phyloP scores from a whole-genome alignment of 2,888 invertebrate species.

The Acleris literana region DNA sequence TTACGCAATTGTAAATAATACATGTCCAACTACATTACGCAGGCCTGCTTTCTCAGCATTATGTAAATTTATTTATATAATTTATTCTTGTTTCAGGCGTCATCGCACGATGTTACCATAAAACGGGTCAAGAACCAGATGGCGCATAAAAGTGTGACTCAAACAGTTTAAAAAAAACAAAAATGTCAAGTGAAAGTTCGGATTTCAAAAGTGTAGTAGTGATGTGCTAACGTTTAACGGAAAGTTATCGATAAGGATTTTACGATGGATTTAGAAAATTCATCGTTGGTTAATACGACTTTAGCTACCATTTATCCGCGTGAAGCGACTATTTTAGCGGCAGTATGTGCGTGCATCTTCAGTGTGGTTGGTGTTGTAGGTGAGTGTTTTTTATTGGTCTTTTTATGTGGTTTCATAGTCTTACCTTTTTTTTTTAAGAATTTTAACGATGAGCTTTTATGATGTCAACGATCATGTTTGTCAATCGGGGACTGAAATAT shows the following conservation, averaged over 20 bases:
- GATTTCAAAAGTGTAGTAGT: slow-evolving; percentile 48
- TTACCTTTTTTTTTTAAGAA: background rate
- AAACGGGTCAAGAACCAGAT: slow-evolving; percentile 38
- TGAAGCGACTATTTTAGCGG: slow-evolving; percentile 90
- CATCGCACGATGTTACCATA: slow-evolving; percentile 39
- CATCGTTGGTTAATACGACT: slow-evolving; percentile 58
- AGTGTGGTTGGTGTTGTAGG: slow-evolving; percentile 91
- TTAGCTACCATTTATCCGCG: slow-evolving; percentile 84
- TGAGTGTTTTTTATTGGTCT: slow-evolving; percentile 67
- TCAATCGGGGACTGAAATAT: no score
- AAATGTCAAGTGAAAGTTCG: slow-evolving; percentile 56
- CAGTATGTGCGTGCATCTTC: slow-evolving; percentile 90
- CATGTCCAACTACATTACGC: background rate
- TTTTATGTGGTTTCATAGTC: no score
- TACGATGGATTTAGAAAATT: slow-evolving; percentile 42
- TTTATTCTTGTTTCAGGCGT: slow-evolving; percentile 57
- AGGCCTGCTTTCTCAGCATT: background rate
- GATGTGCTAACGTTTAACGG: slow-evolving; percentile 48
- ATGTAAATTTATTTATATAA: slow-evolving; percentile 37
- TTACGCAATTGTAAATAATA: no score
- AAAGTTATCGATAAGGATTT: slow-evolving; percentile 58
- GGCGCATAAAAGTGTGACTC: slow-evolving; percentile 38
- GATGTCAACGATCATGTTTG: no score
- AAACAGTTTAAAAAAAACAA: slow-evolving; percentile 45
- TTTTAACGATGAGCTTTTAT: no score